phyloP scores from a whole-genome alignment of 2,113 vertebrate genomes.

The Narcine bancroftii region DNA sequence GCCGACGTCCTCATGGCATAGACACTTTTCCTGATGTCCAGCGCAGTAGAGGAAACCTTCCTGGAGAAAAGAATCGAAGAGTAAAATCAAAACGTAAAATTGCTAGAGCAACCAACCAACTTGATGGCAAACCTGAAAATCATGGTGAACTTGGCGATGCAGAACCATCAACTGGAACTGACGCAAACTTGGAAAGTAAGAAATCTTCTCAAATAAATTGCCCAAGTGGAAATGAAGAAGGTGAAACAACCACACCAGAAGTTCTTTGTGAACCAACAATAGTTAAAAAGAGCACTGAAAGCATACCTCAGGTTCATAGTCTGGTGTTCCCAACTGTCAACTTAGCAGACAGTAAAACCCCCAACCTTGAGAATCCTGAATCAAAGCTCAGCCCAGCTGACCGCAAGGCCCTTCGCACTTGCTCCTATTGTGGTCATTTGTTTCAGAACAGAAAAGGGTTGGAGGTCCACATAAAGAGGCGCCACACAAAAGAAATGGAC shows the following conservation, averaged over 20 bases:
- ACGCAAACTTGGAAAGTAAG: neutral
- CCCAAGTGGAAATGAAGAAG: neutral
- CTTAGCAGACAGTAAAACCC: neutral
- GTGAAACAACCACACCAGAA: neutral
- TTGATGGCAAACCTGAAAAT: neutral
- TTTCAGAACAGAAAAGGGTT: constrained; percentile 55
- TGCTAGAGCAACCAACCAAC: neutral
- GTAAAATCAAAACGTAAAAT: neutral
- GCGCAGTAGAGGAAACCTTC: neutral
- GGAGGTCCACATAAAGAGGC: constrained; percentile 54
- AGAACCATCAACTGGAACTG: neutral
- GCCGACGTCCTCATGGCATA: neutral
- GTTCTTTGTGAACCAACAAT: neutral
- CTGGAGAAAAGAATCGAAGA: neutral
- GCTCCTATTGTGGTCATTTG: constrained; percentile 56
- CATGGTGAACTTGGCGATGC: neutral
- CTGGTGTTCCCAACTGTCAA: neutral
- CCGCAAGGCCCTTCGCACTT: constrained; percentile 47
- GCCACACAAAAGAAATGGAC: constrained; percentile 54
- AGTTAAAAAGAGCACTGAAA: neutral
- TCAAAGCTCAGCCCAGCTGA: constrained; percentile 41
- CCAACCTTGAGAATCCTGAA: constrained; percentile 26
- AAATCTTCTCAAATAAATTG: neutral
- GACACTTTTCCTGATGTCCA: neutral
- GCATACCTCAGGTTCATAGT: neutral